Percentiles rank a stretch among this genome's conserved stretches.
These are phyloP conservation scores for Heliothis peltigera DNA, from an alignment of 2,888 invertebrate species.

Conservation along the genomic window DNA sequence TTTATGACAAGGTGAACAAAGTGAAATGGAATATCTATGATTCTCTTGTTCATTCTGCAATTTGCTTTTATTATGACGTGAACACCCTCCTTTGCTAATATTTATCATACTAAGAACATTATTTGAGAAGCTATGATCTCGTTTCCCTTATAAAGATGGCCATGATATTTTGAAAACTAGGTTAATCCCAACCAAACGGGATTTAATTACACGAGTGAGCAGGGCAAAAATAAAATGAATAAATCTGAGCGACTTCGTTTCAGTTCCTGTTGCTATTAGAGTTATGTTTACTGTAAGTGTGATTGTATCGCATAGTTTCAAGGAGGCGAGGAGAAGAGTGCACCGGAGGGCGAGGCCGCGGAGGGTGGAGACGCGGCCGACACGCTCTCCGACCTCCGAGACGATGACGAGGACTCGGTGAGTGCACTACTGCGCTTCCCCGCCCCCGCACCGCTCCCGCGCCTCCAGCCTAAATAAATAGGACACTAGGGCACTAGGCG, in stretches of 20 bases:
- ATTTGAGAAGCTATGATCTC: not conserved
- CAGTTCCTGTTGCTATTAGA: conserved; percentile 21
- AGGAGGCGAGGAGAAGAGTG: conserved; percentile 80
- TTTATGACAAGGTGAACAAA: conserved; percentile 16
- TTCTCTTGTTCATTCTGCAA: conserved; percentile 2
- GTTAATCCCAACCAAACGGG: too few relatives aligned
- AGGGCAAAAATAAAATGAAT: not conserved
- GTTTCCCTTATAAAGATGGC: not conserved
- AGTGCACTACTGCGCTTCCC: conserved; percentile 83
- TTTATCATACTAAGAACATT: not conserved
- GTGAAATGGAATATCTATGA: conserved; percentile 28
- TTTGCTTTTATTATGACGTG: not conserved
- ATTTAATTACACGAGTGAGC: not conserved
- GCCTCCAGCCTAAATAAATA: conserved; percentile 75
- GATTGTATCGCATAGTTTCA: conserved; percentile 72
- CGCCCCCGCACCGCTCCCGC: conserved; percentile 53
- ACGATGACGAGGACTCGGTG: conserved; percentile 92
- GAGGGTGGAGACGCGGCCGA: conserved; percentile 80
- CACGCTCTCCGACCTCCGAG: conserved; percentile 87
- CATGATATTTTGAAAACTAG: too few relatives aligned
- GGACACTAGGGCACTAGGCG: conserved; percentile 82
- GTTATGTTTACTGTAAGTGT: conserved; percentile 19
- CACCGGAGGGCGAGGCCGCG: conserved; percentile 72
- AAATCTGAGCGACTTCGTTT: conserved; percentile 20
- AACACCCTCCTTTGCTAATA: not conserved